phyloP scores from a whole-genome alignment of 1,140 invertebrate genomes.

The Anoplolepis gracilipes region DNA sequence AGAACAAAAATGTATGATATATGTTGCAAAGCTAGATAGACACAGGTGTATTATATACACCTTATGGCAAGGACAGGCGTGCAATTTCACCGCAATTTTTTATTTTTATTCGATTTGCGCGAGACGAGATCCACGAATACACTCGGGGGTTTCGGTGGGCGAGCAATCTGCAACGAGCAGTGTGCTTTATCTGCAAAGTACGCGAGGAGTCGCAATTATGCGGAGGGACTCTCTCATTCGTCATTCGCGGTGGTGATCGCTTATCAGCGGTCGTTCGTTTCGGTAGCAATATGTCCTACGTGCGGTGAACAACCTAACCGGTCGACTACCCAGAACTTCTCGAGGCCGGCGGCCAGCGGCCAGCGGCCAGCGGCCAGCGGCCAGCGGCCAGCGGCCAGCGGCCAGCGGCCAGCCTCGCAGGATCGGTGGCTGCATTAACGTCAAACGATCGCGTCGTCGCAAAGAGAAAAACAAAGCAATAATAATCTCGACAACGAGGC shows the following conservation, averaged over 20 bases:
- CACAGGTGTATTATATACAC: too few relatives aligned
- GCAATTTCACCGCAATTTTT: not conserved
- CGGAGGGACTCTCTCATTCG: constrained; percentile 56
- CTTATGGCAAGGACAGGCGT: not conserved
- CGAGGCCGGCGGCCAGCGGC: too few relatives aligned
- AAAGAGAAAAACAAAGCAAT: constrained; percentile 35
- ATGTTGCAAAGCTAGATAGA: not conserved
- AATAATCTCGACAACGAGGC: constrained; percentile 66
- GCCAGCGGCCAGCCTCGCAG: not conserved
- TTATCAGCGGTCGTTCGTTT: constrained; percentile 65
- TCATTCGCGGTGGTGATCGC: constrained; percentile 55
- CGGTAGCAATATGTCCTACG: constrained; percentile 63
- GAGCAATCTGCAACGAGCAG: constrained; percentile 20
- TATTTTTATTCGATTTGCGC: constrained; percentile 28
- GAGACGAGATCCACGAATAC: constrained; percentile 3
- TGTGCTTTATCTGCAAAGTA: constrained; percentile 48
- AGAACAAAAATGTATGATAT: too few relatives aligned
- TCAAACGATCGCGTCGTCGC: constrained; percentile 57
- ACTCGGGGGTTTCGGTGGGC: constrained; percentile 18
- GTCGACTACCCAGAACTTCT: constrained; percentile 29
- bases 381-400: too few relatives aligned
- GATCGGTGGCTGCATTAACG: constrained; percentile 67
- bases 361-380: too few relatives aligned
- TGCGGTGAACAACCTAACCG: constrained; percentile 19
- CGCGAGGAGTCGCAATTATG: constrained; percentile 56